These are phyloP conservation scores for Amphipoea oculea DNA, from an alignment of 2,888 invertebrate species.

Conservation along the genomic window DNA sequence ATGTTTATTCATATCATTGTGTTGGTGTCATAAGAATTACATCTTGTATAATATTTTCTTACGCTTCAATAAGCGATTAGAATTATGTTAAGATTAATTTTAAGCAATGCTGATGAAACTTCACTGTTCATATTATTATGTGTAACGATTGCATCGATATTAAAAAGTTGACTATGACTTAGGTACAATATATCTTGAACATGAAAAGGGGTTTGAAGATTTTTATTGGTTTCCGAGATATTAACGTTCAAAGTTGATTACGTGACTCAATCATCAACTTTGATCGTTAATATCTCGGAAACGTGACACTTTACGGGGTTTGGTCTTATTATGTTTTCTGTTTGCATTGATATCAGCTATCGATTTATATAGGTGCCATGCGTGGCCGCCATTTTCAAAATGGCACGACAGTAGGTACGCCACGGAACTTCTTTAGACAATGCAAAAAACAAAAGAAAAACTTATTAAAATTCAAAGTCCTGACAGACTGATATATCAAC, in stretches of 20 bases:
- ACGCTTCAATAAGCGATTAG: not conserved
- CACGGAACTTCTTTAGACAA: not conserved
- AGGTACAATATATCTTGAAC: not conserved
- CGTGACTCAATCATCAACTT: not conserved
- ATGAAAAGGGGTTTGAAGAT: not conserved
- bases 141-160: not conserved
- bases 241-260: not conserved
- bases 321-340: not conserved
- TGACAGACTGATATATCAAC: too few relatives aligned
- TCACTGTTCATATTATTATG: not conserved
- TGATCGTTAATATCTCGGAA: not conserved
- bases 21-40: not conserved
- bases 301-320: not conserved
- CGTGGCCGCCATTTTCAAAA: not conserved
- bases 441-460: slow-evolving; percentile 8
- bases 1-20: slow-evolving; percentile 12
- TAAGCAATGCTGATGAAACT: not conserved
- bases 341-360: not conserved
- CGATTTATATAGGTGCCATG: not conserved
- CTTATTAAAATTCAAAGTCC: too few relatives aligned
- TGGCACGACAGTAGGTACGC: not conserved
- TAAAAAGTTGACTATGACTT: not conserved
- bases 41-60: not conserved
- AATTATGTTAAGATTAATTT: not conserved
- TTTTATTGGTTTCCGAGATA: not conserved